phyloP scores from a whole-genome alignment of 2,888 invertebrate genomes.

The Leptinotarsa juncta region DNA sequence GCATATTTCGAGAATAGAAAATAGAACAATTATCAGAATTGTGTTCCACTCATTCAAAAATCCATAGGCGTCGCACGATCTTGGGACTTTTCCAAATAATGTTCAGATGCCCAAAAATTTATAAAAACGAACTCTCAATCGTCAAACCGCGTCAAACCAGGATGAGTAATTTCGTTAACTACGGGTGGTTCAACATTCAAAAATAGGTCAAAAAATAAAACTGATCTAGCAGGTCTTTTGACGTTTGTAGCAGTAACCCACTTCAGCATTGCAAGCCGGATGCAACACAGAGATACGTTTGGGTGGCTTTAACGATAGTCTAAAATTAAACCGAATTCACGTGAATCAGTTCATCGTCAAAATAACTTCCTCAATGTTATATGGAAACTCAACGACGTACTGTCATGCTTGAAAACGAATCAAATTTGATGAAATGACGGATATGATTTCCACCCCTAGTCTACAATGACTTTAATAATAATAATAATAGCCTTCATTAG shows the following conservation, averaged over 20 bases:
- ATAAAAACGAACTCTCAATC: not conserved
- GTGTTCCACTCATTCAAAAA: no score
- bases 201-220: slow-evolving; percentile 2
- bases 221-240: slow-evolving; percentile 16
- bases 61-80: no score
- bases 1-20: no score
- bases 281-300: slow-evolving; percentile 39
- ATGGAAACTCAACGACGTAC: slow-evolving; percentile 3
- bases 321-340: slow-evolving; percentile 45
- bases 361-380: slow-evolving; percentile 21
- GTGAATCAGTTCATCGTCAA: slow-evolving; percentile 49
- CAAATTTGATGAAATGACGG: not conserved
- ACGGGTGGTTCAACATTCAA: not conserved
- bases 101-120: no score
- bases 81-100: no score
- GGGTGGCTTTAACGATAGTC: slow-evolving; percentile 22
- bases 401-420: not conserved
- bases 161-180: not conserved
- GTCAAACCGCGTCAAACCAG: not conserved
- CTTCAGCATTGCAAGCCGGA: slow-evolving; percentile 33
- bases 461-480: no score
- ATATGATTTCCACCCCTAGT: not conserved
- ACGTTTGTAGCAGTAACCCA: slow-evolving; percentile 25
- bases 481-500: no score
- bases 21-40: no score